These are phyloP conservation scores for Meandrina meandrites DNA, from an alignment of 92 coral and sea anemone species.

Conservation along the genomic window DNA sequence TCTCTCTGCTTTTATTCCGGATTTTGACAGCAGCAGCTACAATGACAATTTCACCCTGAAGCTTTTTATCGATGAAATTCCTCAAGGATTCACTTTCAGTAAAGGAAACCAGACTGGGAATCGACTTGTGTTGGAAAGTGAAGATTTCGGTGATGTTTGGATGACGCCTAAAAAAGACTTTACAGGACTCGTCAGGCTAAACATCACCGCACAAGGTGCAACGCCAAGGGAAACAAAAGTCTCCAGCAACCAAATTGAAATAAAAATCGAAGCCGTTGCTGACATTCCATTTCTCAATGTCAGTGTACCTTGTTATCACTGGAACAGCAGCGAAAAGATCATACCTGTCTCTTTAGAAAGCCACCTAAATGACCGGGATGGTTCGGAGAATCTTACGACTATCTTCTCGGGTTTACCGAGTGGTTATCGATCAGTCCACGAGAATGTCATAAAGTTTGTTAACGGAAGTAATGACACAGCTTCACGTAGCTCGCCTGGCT, in stretches of 20 bases:
- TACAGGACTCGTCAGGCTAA: conserved; percentile 49
- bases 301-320: conserved; percentile 46
- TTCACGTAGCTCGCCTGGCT: background rate
- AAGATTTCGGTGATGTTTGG: conserved; percentile 60
- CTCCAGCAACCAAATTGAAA: conserved; percentile 1
- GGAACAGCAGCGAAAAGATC: conserved; percentile 26
- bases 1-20: conserved; percentile 60
- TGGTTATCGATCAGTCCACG: conserved; percentile 39
- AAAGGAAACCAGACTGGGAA: conserved; percentile 52
- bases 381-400: conserved; percentile 64
- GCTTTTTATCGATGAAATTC: conserved; percentile 49
- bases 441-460: background rate
- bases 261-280: conserved; percentile 55
- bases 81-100: conserved; percentile 41
- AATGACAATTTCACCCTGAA: conserved; percentile 28
- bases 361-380: conserved; percentile 49
- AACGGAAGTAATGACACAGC: conserved; percentile 21
- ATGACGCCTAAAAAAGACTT: conserved; percentile 49
- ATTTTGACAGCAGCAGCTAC: conserved; percentile 5
- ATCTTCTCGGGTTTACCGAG: conserved; percentile 54
- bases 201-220: conserved; percentile 35
- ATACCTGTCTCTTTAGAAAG: conserved; percentile 53
- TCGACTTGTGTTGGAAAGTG: conserved; percentile 15
- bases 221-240: conserved; percentile 27
- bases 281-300: conserved; percentile 49